phyloP scores from a whole-genome alignment of 1,140 invertebrate species.

The Globodera ellingtonae region DNA sequence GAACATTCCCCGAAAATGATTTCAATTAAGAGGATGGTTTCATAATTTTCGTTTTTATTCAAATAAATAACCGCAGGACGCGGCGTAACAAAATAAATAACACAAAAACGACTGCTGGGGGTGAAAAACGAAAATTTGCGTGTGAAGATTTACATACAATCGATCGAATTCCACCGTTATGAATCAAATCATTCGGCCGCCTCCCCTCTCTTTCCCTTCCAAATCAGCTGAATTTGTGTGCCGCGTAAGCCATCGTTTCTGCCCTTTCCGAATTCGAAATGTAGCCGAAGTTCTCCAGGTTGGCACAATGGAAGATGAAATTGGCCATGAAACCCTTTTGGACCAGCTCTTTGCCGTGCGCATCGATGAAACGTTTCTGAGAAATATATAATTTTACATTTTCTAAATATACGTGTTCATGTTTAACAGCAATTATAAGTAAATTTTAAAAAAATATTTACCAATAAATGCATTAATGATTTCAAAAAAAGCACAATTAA shows the following conservation, averaged over 20 bases:
- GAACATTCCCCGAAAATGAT: too few relatives aligned
- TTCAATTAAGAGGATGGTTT: too few relatives aligned
- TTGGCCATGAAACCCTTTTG: background rate
- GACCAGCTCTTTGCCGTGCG: background rate
- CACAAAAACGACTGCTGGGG: too few relatives aligned
- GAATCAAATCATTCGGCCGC: background rate
- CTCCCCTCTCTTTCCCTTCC: background rate
- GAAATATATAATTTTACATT: background rate
- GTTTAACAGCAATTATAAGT: too few relatives aligned
- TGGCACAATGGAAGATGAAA: background rate
- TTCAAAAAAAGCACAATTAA: background rate
- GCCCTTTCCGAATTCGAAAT: slow-evolving; percentile 2
- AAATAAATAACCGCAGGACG: too few relatives aligned
- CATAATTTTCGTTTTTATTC: too few relatives aligned
- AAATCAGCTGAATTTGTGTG: background rate
- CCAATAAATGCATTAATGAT: background rate
- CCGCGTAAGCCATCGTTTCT: background rate
- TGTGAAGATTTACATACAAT: too few relatives aligned
- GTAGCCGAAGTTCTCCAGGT: background rate
- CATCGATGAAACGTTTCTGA: background rate
- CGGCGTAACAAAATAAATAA: too few relatives aligned
- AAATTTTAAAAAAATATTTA: too few relatives aligned
- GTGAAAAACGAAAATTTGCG: too few relatives aligned
- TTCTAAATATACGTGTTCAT: too few relatives aligned
- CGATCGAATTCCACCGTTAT: too few relatives aligned